These are phyloP conservation scores for Trichopoda pennipes DNA, from an alignment of 2,888 invertebrate genomes.

Conservation along the genomic window DNA sequence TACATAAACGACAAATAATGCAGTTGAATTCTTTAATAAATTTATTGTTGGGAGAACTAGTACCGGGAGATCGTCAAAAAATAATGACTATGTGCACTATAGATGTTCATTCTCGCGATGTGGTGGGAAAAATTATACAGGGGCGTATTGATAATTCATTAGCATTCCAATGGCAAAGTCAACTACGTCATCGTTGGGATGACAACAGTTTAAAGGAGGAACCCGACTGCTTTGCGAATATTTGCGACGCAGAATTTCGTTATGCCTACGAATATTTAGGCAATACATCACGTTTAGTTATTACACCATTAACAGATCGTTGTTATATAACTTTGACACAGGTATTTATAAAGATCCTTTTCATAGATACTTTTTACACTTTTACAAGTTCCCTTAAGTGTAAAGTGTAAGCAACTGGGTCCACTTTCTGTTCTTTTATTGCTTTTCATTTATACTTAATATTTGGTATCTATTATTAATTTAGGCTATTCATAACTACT, in stretches of 20 bases:
- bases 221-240: constrained; percentile 93
- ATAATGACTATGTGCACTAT: constrained; percentile 99
- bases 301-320: constrained; percentile 96
- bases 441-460: too few relatives aligned
- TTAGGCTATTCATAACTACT: too few relatives aligned
- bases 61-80: constrained; percentile 93
- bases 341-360: constrained; percentile 78
- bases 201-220: constrained; percentile 59
- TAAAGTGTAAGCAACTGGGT: too few relatives aligned
- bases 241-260: constrained; percentile 95
- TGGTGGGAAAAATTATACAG: constrained; percentile 92
- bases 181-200: constrained; percentile 93
- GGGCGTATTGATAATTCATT: constrained; percentile 90
- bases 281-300: constrained; percentile 95
- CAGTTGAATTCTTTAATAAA: constrained; percentile 92
- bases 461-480: too few relatives aligned
- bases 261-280: constrained; percentile 97
- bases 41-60: constrained; percentile 90
- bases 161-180: constrained; percentile 96
- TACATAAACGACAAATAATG: constrained; percentile 92
- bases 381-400: too few relatives aligned
- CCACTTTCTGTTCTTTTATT: too few relatives aligned
- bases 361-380: too few relatives aligned
- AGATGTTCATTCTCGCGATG: constrained; percentile 97
- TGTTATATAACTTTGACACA: constrained; percentile 97